Evolutionary conservation across 2,113 vertebrate genomes (phyloP), one percentile per base, ranked within the genome.

Genomic region (Mohoua ochrocephala): DNA sequence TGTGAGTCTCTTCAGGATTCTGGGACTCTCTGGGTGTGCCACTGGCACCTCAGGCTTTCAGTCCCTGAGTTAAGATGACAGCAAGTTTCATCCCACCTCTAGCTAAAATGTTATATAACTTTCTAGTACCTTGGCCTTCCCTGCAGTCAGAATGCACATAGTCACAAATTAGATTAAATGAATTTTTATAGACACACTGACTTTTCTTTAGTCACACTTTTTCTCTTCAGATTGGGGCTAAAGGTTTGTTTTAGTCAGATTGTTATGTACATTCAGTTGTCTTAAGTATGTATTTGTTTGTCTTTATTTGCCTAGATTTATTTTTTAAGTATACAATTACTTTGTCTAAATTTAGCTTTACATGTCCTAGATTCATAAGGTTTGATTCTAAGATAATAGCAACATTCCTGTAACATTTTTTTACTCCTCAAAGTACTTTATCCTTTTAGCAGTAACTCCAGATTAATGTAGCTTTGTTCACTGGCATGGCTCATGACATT

Each of bases 401-500:
- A 76, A 69, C 64, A 75, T 74, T 84, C 18, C 20, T 78, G 22
- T 33, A 87, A 67, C 45, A 49, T 61, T 60, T 84, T 82, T 94
- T 80, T 76, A 64, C 28, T 61, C 31, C 64, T 94, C 18, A 2
- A 67, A 86, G 59, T 87, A 21, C 64, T 94, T 59, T 67, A 45
- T 87, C 42, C 23, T 89, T 89, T 81, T 50, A 79, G 21, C 20
- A 27, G 31, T 79, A 84, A 56, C 54, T 88, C 41, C 59, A 84
- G n/a, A 56, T 71, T 68, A 89, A 54, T 31, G 31, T 61, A 54
- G 10, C 30, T 87, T 75, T 84, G 6, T 59, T 74, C 82, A 57
- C 39, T 71, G 21, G 39, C 35, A 67, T 61, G 0, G 2, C 30
- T 70, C 59, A 39, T 0, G 0, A 31, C 13, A n/a, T 68, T 74